Percentiles rank a stretch among this genome's conserved stretches.
Conservation (phyloP, 2,113 vertebrate genomes). For the Phycodurus eques region DNA sequence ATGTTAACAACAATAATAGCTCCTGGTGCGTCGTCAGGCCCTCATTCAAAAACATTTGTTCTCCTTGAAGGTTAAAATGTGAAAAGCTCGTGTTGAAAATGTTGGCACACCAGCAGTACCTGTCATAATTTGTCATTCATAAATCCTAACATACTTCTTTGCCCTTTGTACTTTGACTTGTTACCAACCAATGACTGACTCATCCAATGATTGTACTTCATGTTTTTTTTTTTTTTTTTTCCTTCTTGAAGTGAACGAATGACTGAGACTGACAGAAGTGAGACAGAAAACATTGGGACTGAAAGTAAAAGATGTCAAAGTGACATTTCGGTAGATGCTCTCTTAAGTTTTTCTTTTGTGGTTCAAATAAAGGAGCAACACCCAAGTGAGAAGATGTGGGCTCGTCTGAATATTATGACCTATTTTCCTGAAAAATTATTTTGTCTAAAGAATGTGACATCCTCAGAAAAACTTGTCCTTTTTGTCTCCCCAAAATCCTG, state of each 20-base stretch:
- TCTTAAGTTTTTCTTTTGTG: constrained; percentile 48
- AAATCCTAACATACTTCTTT: constrained; percentile 11
- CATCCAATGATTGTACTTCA: constrained; percentile 58
- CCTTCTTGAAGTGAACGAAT: constrained; percentile 35
- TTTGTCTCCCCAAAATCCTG: too few relatives aligned
- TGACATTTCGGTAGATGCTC: constrained; percentile 64
- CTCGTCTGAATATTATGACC: background rate
- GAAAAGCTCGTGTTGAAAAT: constrained; percentile 46
- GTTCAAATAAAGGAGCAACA: constrained; percentile 73
- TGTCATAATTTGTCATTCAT: constrained; percentile 1
- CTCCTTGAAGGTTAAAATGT: constrained; percentile 16
- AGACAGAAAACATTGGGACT: constrained; percentile 13
- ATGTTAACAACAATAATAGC: background rate
- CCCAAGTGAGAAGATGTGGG: constrained; percentile 28
- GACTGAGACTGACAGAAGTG: constrained; percentile 24
- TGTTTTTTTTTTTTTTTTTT: background rate
- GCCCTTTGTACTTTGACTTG: constrained; percentile 51
- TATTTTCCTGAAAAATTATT: background rate
- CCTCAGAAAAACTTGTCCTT: background rate
- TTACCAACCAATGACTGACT: constrained; percentile 51
- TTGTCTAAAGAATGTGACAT: background rate
- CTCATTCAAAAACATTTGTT: background rate
- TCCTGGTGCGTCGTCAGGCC: background rate
- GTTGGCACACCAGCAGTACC: constrained; percentile 50
- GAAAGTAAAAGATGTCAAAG: constrained; percentile 37